Percentiles rank a stretch among this genome's conserved stretches.
phyloP scores from a whole-genome alignment of 2,888 invertebrate genomes.

The Campaea margaritaria region DNA sequence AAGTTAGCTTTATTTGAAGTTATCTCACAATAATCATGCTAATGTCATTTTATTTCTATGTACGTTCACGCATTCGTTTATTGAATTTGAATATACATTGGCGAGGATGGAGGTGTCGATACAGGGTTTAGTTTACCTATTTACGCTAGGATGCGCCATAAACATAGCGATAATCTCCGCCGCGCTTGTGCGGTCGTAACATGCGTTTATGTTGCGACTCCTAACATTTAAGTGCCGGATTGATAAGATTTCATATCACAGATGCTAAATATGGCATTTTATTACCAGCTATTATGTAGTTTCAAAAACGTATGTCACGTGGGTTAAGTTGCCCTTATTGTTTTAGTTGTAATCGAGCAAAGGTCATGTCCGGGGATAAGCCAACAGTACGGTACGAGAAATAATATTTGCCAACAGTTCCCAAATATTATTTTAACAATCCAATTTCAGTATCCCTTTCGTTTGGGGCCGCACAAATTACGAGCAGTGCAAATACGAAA shows the following conservation, averaged over 20 bases:
- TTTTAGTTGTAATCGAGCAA: conserved; percentile 7
- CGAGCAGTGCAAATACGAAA: conserved; percentile 28
- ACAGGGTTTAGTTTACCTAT: background rate
- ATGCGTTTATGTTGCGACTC: conserved; percentile 24
- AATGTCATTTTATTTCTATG: too few relatives aligned
- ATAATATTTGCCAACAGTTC: conserved; percentile 22
- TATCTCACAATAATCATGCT: too few relatives aligned
- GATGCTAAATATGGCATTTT: conserved; percentile 4
- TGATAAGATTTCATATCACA: conserved; percentile 24
- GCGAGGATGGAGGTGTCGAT: background rate
- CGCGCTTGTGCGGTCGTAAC: conserved; percentile 10
- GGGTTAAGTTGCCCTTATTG: conserved; percentile 1
- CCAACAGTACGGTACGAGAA: conserved; percentile 16
- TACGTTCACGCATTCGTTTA: too few relatives aligned
- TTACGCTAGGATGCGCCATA: conserved; percentile 9
- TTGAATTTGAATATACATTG: background rate
- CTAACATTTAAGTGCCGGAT: conserved; percentile 1
- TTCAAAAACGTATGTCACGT: conserved; percentile 1
- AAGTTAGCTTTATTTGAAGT: too few relatives aligned
- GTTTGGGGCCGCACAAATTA: conserved; percentile 27
- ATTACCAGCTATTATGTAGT: conserved; percentile 7
- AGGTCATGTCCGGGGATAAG: conserved; percentile 17
- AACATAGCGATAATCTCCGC: conserved; percentile 14
- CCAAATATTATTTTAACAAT: conserved; percentile 39
- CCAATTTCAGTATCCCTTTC: conserved; percentile 38